phyloP scores from a whole-genome alignment of 2,888 invertebrate genomes.

The Cephus pulcher region DNA sequence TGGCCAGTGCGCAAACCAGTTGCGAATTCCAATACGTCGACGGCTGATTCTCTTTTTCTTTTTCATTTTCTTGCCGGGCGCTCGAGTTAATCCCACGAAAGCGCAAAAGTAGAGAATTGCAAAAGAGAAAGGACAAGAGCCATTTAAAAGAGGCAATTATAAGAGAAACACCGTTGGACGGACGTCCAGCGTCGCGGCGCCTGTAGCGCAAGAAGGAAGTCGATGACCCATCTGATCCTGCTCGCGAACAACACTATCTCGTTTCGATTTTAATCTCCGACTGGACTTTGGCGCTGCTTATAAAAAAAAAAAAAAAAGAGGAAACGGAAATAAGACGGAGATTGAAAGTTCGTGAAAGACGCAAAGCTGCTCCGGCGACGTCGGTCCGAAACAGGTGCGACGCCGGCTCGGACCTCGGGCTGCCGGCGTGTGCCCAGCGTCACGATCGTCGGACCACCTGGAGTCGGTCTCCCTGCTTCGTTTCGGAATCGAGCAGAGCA shows the following conservation, averaged over 20 bases:
- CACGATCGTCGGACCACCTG: no score
- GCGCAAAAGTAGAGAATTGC: not conserved
- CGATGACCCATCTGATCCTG: constrained; percentile 40
- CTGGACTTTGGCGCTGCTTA: no score
- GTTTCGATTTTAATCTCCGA: no score
- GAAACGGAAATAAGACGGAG: not conserved
- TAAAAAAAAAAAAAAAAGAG: not conserved
- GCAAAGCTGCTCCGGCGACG: constrained; percentile 43
- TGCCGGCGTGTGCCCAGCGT: constrained; percentile 41
- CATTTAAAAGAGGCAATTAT: not conserved
- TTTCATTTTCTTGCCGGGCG: not conserved
- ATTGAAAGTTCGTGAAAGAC: not conserved
- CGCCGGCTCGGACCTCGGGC: constrained; percentile 19
- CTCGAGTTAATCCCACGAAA: not conserved
- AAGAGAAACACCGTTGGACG: not conserved
- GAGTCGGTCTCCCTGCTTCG: no score
- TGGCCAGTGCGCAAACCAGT: not conserved
- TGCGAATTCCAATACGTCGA: not conserved
- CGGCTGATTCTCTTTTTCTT: no score
- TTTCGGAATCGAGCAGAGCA: no score
- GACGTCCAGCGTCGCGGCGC: constrained; percentile 22
- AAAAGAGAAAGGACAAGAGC: not conserved
- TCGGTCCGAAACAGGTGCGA: constrained; percentile 45
- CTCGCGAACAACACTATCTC: not conserved
- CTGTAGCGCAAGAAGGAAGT: constrained; percentile 41